Base-by-base conservation (phyloP, 2,113 vertebrate species). In the Prochilodus magdalenae region DNA sequence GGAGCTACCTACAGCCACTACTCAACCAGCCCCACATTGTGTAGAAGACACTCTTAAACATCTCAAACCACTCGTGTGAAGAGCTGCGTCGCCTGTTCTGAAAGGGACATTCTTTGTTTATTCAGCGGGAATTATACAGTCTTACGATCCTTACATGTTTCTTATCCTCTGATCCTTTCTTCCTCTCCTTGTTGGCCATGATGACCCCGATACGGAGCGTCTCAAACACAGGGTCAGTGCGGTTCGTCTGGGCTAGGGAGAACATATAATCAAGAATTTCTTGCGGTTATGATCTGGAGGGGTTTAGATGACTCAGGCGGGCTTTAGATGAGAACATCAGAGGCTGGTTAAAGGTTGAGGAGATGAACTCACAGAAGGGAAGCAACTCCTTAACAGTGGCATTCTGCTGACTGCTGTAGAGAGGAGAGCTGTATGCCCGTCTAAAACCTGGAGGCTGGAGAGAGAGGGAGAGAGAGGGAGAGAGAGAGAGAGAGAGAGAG, bases 121-220 rank as follows among this genome's bases (percentile, higher is more conserved):
- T 44, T 44, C 18, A 51, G 49, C 3, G 22, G 3, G 55, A n/a
- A 20, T 57, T n/a, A 60, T 57, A 57, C 18, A 5, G 55, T 53
- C 95, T 90, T 36, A 95, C 90, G 33, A 18, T 51, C 7, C 27
- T 55, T 78, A 98, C 96, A 10, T 96, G 96, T 85, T 98, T 98
- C 89, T 98, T 97, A 91, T 97, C 96, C 0, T 96, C 95, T 73
- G 96, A 95, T 59, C 94, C 95, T 86, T 98, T 99, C 89, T 98
- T 99, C 84, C 97, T 94, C 87, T 98, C 97, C 85, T 97, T 98
- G 89, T 99, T 99, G 51, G 97, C 97, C 97, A 98, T 98, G 79
- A 97, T 94, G 77, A 98, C 97, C 0, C 97, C 96, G 0, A 96
- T 95, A 24, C 96, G 94, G 73, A 98, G 92, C 0, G 96, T 98